phyloP scores from a whole-genome alignment of 2,888 invertebrate genomes.

The Fragum whitleyi region DNA sequence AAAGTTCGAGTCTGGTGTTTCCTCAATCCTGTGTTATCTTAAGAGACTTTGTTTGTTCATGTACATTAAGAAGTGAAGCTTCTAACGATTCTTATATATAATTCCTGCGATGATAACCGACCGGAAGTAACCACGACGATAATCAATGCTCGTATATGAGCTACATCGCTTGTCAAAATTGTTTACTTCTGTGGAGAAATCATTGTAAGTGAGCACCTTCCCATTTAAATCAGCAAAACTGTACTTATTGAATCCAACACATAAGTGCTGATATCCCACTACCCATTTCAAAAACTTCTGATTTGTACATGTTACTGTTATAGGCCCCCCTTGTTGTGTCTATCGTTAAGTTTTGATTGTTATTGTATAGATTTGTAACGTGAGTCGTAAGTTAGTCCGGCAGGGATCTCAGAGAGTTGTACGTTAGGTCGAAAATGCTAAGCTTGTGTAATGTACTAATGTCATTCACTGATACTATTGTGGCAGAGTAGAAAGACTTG shows the following conservation, averaged over 20 bases:
- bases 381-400: background rate
- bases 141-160: background rate
- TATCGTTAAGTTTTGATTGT: background rate
- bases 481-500: constrained; percentile 30
- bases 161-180: constrained; percentile 18
- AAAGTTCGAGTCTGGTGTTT: background rate
- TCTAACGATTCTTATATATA: constrained; percentile 55
- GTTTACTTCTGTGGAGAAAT: background rate
- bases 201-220: background rate
- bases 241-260: background rate
- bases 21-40: constrained; percentile 9
- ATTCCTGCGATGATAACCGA: constrained; percentile 41
- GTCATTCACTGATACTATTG: constrained; percentile 28
- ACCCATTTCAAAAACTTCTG: background rate
- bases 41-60: constrained; percentile 39
- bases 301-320: background rate
- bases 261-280: background rate
- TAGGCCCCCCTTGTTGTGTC: background rate
- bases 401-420: constrained; percentile 29
- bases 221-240: background rate
- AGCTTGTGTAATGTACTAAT: constrained; percentile 16
- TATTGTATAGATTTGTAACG: background rate
- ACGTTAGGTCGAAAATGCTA: constrained; percentile 21
- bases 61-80: constrained; percentile 55
- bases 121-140: constrained; percentile 17